Conservation (phyloP, 2,113 vertebrate species). For the Leptocoma aspasia region DNA sequence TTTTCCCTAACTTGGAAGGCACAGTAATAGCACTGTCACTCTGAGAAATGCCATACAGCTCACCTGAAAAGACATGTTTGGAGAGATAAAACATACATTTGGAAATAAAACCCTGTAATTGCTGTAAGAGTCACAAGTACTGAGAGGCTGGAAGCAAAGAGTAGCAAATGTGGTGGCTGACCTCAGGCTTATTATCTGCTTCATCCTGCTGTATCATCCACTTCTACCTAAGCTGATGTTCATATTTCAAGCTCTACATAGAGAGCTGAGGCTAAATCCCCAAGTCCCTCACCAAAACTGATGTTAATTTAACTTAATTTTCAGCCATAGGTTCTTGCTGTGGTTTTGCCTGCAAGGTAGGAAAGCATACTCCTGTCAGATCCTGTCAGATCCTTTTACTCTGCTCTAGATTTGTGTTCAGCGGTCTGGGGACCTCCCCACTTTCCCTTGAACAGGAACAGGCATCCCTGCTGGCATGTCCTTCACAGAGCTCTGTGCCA, state of each 20-base stretch:
- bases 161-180: neutral
- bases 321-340: neutral
- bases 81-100: neutral
- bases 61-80: neutral
- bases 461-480: neutral
- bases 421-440: fast-evolving
- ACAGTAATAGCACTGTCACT: neutral
- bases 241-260: neutral
- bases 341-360: neutral
- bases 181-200: neutral
- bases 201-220: neutral
- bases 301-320: neutral
- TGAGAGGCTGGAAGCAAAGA: neutral
- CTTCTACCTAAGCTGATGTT: neutral
- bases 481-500: neutral
- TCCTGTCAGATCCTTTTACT: neutral
- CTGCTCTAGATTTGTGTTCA: neutral
- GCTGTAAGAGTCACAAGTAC: neutral
- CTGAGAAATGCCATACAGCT: neutral
- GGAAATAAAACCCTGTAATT: neutral
- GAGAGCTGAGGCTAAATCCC: neutral
- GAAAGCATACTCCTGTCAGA: neutral
- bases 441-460: neutral
- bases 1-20: neutral
- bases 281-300: neutral